These are phyloP conservation scores for Zapus hudsonius DNA, from an alignment of 2,113 vertebrate genomes.

Conservation along the genomic window DNA sequence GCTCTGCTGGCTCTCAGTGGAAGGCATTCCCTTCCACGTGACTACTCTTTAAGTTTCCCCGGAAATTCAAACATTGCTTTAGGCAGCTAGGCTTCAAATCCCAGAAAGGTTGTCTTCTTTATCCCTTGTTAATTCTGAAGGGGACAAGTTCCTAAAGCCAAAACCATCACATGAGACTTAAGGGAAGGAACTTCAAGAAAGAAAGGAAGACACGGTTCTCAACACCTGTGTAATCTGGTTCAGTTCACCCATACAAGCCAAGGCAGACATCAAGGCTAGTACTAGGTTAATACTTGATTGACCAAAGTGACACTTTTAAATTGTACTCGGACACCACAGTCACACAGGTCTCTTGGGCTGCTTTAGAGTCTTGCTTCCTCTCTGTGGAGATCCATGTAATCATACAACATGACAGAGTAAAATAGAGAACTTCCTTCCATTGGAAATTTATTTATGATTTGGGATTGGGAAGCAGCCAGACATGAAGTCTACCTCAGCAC, in stretches of 20 bases:
- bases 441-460: neutral
- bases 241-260: neutral
- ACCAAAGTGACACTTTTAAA: neutral
- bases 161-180: neutral
- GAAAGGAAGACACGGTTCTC: neutral
- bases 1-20: neutral
- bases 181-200: neutral
- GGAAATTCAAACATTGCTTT: neutral
- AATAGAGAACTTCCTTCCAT: neutral
- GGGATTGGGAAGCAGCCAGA: slow-evolving; percentile 35
- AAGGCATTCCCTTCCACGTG: too few relatives aligned
- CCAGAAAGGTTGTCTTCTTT: neutral
- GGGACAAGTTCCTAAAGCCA: neutral
- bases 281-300: neutral
- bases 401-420: neutral
- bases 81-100: neutral
- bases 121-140: neutral
- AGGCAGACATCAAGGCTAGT: neutral
- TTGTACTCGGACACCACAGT: neutral
- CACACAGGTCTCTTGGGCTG: neutral
- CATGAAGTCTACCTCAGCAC: neutral
- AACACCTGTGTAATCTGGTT: neutral
- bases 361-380: neutral
- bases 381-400: neutral
- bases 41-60: too few relatives aligned